Evolutionary conservation across 2,113 vertebrate genomes (phyloP).

Genomic region (Meles meles): DNA sequence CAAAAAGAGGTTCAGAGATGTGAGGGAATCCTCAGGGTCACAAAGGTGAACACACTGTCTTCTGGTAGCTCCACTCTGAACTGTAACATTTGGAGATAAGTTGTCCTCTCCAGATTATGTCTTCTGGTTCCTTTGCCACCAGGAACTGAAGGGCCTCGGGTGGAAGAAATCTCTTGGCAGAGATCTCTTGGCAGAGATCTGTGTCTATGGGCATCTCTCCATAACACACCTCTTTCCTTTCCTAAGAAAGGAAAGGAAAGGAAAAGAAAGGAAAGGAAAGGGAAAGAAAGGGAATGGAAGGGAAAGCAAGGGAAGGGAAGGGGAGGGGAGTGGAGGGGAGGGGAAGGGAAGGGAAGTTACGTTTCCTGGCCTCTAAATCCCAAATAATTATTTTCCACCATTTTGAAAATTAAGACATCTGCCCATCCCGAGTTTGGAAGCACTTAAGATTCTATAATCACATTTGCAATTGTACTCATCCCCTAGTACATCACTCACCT

Average conservation of each 20-base stretch:
- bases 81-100: neutral
- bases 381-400: neutral
- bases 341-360: too few species aligned
- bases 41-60: neutral
- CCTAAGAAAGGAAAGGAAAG: too few species aligned
- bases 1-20: neutral
- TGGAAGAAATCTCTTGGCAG: neutral
- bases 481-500: neutral
- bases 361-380: neutral
- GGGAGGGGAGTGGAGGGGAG: accelerated
- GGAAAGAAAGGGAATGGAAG: too few species aligned
- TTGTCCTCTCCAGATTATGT: neutral
- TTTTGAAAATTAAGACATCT: conserved; percentile 23
- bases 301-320: too few species aligned
- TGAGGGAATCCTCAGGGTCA: neutral
- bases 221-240: neutral
- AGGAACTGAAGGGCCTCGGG: neutral
- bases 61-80: neutral
- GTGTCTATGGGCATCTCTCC: neutral
- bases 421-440: neutral
- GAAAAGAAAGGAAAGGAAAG: too few species aligned
- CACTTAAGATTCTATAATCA: neutral
- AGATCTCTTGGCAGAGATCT: neutral
- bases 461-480: neutral
- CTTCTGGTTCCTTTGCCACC: neutral